These are phyloP conservation scores for Corythoichthys intestinalis DNA, from an alignment of 2,113 vertebrate genomes.

Conservation along the genomic window DNA sequence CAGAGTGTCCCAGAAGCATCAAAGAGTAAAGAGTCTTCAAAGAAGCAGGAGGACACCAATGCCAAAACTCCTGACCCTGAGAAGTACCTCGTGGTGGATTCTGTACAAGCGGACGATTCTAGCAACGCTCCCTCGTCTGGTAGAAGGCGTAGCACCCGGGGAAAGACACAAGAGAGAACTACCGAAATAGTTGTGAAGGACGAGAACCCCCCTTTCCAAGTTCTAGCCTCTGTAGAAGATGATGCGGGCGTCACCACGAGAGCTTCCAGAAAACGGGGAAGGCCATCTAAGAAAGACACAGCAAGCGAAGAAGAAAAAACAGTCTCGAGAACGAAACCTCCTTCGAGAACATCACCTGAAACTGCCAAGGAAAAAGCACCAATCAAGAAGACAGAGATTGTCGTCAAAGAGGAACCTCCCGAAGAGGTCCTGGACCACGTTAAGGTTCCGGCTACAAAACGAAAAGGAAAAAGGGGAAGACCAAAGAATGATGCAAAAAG, in stretches of 20 bases:
- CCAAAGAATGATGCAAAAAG: constrained; percentile 22
- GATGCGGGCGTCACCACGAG: neutral
- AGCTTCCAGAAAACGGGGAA: constrained; percentile 33
- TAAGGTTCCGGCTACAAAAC: neutral
- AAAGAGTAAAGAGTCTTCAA: constrained; percentile 20
- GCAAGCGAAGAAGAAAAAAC: constrained; percentile 12
- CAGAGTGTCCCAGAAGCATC: neutral
- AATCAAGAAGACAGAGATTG: neutral
- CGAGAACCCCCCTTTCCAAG: constrained; percentile 19
- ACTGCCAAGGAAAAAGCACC: neutral
- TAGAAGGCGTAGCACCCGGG: constrained; percentile 25
- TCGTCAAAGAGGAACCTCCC: neutral
- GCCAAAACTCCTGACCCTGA: constrained; percentile 1
- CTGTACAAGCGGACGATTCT: constrained; percentile 29
- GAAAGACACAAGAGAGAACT: constrained; percentile 28
- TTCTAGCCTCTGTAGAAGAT: constrained; percentile 45
- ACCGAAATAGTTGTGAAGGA: neutral
- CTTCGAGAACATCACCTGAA: constrained; percentile 20
- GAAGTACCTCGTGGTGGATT: constrained; percentile 25
- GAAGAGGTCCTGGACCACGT: constrained; percentile 26
- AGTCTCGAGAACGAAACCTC: constrained; percentile 10
- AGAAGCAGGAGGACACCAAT: constrained; percentile 4
- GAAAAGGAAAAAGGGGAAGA: constrained; percentile 26
- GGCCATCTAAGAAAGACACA: neutral
- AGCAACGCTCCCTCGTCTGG: neutral